phyloP scores from a whole-genome alignment of 1,140 invertebrate species.

The Drosophila aff. region DNA sequence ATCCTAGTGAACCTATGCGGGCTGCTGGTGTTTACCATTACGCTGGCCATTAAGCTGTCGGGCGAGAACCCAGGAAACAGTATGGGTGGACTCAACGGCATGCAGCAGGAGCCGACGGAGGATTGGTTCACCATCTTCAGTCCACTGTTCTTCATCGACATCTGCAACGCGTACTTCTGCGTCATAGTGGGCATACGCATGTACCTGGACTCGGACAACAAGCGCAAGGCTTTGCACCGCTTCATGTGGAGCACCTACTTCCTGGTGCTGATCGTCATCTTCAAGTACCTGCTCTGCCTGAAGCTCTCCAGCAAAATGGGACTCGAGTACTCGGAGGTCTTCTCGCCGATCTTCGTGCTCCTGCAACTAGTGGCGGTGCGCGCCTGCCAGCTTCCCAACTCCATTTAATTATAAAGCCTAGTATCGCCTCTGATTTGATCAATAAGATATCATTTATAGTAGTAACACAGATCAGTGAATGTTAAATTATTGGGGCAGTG shows the following conservation, averaged over 20 bases:
- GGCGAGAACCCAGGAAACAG: constrained; percentile 74
- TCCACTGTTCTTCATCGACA: constrained; percentile 96
- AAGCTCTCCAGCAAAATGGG: constrained; percentile 92
- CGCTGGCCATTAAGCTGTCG: constrained; percentile 91
- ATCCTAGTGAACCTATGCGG: constrained; percentile 95
- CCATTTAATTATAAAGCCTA: constrained; percentile 51
- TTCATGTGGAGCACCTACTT: constrained; percentile 94
- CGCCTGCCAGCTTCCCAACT: constrained; percentile 93
- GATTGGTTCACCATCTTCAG: constrained; percentile 95
- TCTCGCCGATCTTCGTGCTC: constrained; percentile 96
- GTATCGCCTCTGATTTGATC: constrained; percentile 30
- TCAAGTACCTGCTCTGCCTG: constrained; percentile 96
- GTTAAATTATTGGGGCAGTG: neutral
- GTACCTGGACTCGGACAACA: constrained; percentile 92
- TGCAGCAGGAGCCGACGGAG: constrained; percentile 70
- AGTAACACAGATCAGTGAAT: neutral
- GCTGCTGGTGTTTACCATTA: constrained; percentile 92
- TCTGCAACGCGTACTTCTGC: constrained; percentile 96
- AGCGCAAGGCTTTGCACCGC: constrained; percentile 90
- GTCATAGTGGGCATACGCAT: constrained; percentile 97
- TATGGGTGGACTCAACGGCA: constrained; percentile 85
- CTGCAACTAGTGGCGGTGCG: constrained; percentile 95
- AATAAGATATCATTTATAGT: constrained; percentile 3
- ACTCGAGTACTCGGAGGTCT: constrained; percentile 95
- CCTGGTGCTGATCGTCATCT: constrained; percentile 94